These are phyloP conservation scores for Takifugu flavidus DNA, from an alignment of 2,113 vertebrate species.

Conservation along the genomic window DNA sequence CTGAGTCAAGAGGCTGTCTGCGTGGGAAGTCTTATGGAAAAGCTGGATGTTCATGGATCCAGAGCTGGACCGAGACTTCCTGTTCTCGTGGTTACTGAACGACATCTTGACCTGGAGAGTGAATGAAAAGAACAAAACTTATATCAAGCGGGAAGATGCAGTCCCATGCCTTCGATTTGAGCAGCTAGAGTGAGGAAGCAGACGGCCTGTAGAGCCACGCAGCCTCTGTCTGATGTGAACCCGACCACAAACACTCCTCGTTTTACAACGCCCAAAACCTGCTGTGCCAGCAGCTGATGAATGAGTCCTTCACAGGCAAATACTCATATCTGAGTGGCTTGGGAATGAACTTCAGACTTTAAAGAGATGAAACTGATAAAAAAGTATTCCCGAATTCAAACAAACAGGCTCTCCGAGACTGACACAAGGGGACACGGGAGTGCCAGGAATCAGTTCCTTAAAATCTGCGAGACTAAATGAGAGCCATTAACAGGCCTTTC, in stretches of 20 bases:
- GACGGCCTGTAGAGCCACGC: neutral
- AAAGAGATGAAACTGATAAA: constrained; percentile 53
- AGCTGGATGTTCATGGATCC: constrained; percentile 79
- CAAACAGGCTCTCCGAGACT: neutral
- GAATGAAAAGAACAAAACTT: neutral
- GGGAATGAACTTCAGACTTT: constrained; percentile 60
- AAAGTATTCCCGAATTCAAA: neutral
- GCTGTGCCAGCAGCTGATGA: constrained; percentile 6
- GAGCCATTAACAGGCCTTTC: too few relatives aligned
- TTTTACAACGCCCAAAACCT: constrained; percentile 27
- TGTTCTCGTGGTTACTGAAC: constrained; percentile 82
- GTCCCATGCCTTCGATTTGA: neutral
- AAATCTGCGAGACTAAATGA: constrained; percentile 2
- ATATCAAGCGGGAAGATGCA: neutral
- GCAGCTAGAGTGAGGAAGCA: neutral
- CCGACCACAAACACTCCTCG: constrained; percentile 16
- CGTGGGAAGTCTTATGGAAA: constrained; percentile 80
- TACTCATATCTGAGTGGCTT: constrained; percentile 11
- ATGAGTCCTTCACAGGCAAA: constrained; percentile 21
- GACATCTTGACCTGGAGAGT: constrained; percentile 73
- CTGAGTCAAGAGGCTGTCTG: constrained; percentile 77
- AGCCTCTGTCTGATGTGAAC: constrained; percentile 11
- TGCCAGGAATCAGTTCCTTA: neutral
- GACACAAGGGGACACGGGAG: constrained; percentile 16
- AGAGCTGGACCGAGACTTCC: constrained; percentile 83